These are phyloP conservation scores for Dryobota labecula DNA, from an alignment of 2,888 invertebrate genomes.

Conservation along the genomic window DNA sequence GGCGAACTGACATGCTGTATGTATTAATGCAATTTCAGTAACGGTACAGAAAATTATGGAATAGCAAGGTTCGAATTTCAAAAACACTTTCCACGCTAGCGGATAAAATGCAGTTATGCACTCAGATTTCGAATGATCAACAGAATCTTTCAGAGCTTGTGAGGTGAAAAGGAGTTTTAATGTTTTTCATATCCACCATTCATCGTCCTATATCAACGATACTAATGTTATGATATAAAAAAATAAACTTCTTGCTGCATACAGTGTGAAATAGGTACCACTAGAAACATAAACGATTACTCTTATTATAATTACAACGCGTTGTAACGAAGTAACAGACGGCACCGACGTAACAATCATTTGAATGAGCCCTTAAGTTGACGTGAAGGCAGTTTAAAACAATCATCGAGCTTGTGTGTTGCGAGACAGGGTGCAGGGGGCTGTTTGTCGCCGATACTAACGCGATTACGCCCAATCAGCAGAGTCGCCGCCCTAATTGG, in stretches of 20 bases:
- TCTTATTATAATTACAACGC: not conserved
- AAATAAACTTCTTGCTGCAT: not conserved
- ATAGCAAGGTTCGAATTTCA: no score
- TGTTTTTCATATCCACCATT: not conserved
- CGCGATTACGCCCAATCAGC: slow-evolving; percentile 90
- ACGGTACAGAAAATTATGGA: no score
- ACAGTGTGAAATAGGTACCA: not conserved
- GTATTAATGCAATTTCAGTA: no score
- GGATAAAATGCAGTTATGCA: no score
- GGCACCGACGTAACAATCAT: slow-evolving; percentile 40
- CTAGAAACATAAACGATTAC: not conserved
- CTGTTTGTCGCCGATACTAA: slow-evolving; percentile 88
- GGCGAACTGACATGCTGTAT: no score
- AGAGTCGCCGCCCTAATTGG: slow-evolving; percentile 89
- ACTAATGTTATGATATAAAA: not conserved
- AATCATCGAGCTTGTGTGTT: slow-evolving; percentile 55
- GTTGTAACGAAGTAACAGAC: not conserved
- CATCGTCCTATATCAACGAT: not conserved
- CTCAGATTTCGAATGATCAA: no score
- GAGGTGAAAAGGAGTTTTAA: not conserved
- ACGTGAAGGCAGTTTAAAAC: slow-evolving; percentile 47
- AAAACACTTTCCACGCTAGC: no score
- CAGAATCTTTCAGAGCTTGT: no score
- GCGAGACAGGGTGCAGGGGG: slow-evolving; percentile 67
- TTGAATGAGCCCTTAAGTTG: slow-evolving; percentile 44